Evolutionary conservation across 1,140 invertebrate genomes (phyloP), one percentile per base, ranked within the genome.

Genomic region (Zaprionus tsacasi): DNA sequence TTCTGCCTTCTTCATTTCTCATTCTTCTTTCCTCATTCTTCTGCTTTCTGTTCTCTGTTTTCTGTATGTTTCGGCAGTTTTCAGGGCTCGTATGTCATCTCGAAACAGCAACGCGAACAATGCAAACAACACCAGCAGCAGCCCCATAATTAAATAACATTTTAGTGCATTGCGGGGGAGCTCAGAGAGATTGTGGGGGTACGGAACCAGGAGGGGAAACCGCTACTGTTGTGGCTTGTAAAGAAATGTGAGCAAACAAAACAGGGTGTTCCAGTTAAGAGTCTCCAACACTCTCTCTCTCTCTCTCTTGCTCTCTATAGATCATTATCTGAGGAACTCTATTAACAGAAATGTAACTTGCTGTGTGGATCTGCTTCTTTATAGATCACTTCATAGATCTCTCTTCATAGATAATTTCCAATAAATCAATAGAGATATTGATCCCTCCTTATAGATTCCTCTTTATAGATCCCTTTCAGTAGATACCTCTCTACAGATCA

Each of bases 71-170:
- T 66, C 54, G 54, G 48, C 48, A 68, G 43, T 68, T 33, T 87
- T 78, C 69, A 50, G 78, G 76, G 76, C 61, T 86, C 82, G 76
- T 73, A 58, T 87, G 79, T 77, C 79, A 81, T 76, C 40, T 81
- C 80, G 63, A 43, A 63, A 61, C 65, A 67, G 33, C 61, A 45
- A 50, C 64, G 64, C 43, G 45, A 67, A 73, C 64, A 75, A 64
- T 58, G 67, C 58, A 70, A 80, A 79, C 74, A 69, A 72, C 58
- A 77, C 57, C 36, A 45, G 40, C 40, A 45, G 13, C 54, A 33
- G 79, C 45, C 56, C 59, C 79, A 77, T 73, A 60, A 63, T 66
- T 80, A 48, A 74, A 74, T 70, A 81, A 68, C 60, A 78, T 58
- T 67, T 67, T 65, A 64, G 68, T 63, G 59, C 50, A 70, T 52